Evolutionary conservation across 2,797 vertebrate genomes (phyloP).

Genomic region (Lycodopsis pacificus): DNA sequence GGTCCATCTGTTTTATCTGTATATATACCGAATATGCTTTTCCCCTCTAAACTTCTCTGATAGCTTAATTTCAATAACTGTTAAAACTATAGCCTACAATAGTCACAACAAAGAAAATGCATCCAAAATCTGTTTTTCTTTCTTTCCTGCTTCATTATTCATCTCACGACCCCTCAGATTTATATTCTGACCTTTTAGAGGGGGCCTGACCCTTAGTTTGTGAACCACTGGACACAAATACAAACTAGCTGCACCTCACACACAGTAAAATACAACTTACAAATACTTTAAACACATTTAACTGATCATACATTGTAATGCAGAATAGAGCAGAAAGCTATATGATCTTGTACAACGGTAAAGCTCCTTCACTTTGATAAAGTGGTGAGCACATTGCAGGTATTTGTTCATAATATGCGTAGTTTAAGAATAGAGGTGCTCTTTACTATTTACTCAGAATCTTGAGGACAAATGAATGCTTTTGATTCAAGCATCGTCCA

Average conservation of each 20-base stretch:
- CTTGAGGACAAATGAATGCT: not conserved
- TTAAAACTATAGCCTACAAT: too few relatives aligned
- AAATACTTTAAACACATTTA: too few relatives aligned
- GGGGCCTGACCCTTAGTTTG: not conserved
- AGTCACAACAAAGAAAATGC: not conserved
- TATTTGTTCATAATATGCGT: not conserved
- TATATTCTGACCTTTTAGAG: not conserved
- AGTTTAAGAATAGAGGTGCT: constrained; percentile 9
- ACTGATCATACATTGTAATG: not conserved
- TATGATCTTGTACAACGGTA: not conserved
- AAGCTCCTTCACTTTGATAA: not conserved
- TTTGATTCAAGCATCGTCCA: constrained; percentile 43
- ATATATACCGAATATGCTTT: too few relatives aligned
- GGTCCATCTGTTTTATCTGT: too few relatives aligned
- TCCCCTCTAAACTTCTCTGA: too few relatives aligned
- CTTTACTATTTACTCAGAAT: not conserved
- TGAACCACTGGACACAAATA: not conserved
- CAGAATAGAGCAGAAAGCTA: not conserved
- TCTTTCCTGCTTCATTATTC: not conserved
- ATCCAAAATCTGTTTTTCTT: too few relatives aligned
- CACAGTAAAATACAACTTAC: too few relatives aligned
- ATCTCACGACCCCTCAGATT: not conserved
- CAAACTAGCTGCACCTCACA: not conserved
- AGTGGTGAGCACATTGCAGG: not conserved
- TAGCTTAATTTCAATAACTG: too few relatives aligned